Base-by-base conservation (phyloP, 2,888 invertebrate species). In the Abscondita cerata region DNA sequence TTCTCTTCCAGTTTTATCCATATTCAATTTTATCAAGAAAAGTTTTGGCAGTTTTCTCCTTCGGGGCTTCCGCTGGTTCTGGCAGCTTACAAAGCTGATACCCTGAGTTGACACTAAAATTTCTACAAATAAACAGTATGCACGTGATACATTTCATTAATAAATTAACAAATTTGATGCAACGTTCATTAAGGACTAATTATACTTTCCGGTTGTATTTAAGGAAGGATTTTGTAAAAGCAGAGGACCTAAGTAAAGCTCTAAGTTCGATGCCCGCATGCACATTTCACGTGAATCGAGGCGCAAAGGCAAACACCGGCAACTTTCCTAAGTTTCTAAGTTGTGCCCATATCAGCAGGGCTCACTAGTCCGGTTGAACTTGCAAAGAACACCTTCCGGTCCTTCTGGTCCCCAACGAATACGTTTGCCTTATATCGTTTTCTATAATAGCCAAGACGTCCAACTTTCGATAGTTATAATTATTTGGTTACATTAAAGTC, bases 301-400 rank as follows among this genome's bases (percentile, higher is more conserved):
- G 79, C 80, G 80, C 77, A 78, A 80, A 79, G 76, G 78, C 79
- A 80, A 80, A 80, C 79, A 79, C 75, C 70, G 72, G 62, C 67
- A 71, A 74, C 70, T 73, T 73, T 69, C 57, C 68, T 62, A 62
- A 62, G 52, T 62, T 65, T 62, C 52, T 38, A 62, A 62, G 55
- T 64, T 69, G 65, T 69, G 72, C 74, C 74, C 73, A 75, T 73
- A 75, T 74, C 72, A 72, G 74, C 71, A 69, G 68, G 68, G 72
- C 69, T 68, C 71, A 70, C 68, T 56, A 65, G 72, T 71, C 72
- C 71, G 69, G 72, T 71, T 73, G 70, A 73, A 71, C 71, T 74
- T 70, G 61, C 66, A 66, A 61, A 70, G 68, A 63, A 64, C 68
- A 70, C 72, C 71, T 70, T 70, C 71, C 69, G 72, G 71, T 68